These are phyloP conservation scores for Butorides virescens DNA, from an alignment of 2,113 vertebrate genomes.

Conservation along the genomic window DNA sequence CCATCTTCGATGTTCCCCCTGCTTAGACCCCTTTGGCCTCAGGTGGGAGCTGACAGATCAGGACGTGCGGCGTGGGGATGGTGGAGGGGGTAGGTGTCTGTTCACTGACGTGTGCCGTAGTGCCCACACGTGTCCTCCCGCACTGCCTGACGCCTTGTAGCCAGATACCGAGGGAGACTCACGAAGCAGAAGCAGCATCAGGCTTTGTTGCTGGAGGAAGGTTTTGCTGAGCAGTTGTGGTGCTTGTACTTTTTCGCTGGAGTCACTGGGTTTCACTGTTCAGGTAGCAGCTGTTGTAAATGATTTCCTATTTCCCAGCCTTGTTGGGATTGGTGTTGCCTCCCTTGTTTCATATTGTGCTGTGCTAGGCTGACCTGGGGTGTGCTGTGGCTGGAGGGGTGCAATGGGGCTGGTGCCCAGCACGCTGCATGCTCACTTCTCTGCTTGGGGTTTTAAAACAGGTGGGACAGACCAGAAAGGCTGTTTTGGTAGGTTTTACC, in stretches of 20 bases:
- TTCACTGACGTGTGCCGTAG: accelerated
- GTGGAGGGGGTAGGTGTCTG: not conserved
- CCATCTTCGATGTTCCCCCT: not conserved
- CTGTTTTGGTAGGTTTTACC: not conserved
- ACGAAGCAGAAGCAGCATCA: not conserved
- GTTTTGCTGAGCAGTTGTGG: not conserved
- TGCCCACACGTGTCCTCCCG: not conserved
- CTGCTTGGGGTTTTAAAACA: not conserved
- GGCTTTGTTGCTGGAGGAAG: not conserved
- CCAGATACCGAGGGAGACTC: not conserved
- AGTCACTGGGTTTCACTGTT: not conserved
- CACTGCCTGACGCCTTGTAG: not conserved
- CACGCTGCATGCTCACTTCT: not conserved
- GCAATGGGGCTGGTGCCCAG: not conserved
- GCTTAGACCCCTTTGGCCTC: not conserved
- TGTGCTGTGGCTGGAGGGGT: not conserved
- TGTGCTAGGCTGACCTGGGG: not conserved
- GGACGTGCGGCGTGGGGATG: not conserved
- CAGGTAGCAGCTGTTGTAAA: not conserved
- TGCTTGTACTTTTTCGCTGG: not conserved
- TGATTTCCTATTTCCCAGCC: not conserved
- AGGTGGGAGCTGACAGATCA: not conserved
- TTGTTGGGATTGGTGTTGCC: not conserved
- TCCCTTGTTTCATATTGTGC: not conserved
- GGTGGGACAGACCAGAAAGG: not conserved